Evolutionary conservation across 2,797 vertebrate genomes (phyloP), one percentile per base, ranked within the genome.

Genomic region (Bradypodion pumilum): DNA sequence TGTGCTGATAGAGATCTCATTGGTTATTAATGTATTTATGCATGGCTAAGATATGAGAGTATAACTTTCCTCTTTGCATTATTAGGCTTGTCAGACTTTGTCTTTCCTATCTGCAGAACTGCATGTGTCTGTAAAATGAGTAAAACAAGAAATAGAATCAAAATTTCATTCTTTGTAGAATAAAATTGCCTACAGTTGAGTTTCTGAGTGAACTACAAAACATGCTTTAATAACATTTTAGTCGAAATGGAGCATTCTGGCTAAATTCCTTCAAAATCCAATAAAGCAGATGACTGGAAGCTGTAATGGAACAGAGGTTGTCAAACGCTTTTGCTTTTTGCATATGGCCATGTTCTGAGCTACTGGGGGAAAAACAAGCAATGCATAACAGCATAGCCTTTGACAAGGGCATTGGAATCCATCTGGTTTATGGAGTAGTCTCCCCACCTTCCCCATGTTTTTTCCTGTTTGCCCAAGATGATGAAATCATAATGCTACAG

Each of bases 361-460:
- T 91, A 89, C 90, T 91, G 90, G 92, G 91, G 93, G 88, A 90
- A 89, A 89, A 83, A 0, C 88, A 35, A 93, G 90, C 82, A 76
- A 60, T 73, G 59, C 90, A 87, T 93, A 56, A 63, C 88, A 88
- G 74, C 44, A 44, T 19, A 91, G 89, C 89, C 93, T 91, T 91
- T 91, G 88, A 90, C 90, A 85, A 80, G 72, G 81, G 89, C 90
- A 89, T 92, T 93, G 91, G 91, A 95, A 95, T 89, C 90, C 95
- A 94, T 94, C 91, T 95, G 94, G 91, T 80, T 87, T 65, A 89
- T 92, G 90, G 90, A 93, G 87, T 44, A 77, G 86, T 80, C 82
- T 49, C 65, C 40, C 52, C 52, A 13, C 25, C 27, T 21, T 23
- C 16, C 52, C 87, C 60, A 83, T 83, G 86, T 88, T 89, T 93